Conservation (phyloP, 2,797 vertebrate genomes). For the Cephalopachus bancanus region DNA sequence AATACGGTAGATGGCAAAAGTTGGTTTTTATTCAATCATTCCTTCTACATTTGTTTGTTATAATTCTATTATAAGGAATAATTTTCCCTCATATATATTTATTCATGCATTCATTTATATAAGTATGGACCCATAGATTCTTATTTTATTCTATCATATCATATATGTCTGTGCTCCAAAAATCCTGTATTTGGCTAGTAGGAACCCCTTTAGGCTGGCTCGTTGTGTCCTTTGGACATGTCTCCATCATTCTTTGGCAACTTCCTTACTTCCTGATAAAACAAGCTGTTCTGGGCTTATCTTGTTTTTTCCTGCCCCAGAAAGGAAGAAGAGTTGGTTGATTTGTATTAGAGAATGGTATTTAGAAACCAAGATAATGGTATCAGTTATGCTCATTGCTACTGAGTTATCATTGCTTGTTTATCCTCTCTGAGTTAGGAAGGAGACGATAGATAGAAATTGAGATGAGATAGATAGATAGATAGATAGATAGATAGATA, state of each 20-base stretch:
- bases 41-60: not conserved
- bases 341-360: not conserved
- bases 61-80: not conserved
- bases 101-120: not conserved
- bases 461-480: not conserved
- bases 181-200: not conserved
- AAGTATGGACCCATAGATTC: not conserved
- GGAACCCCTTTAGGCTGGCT: not conserved
- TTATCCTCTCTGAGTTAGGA: not conserved
- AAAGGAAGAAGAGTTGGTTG: not conserved
- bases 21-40: not conserved
- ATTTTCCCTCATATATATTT: not conserved
- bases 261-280: conserved; percentile 9
- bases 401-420: not conserved
- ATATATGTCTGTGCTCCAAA: not conserved
- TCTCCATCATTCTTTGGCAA: not conserved
- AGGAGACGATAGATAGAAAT: too few species aligned
- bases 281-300: not conserved
- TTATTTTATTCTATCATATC: not conserved
- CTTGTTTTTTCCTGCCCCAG: not conserved
- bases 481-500: not conserved
- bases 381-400: not conserved
- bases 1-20: not conserved
- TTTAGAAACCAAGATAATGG: conserved; percentile 18
- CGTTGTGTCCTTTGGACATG: not conserved